phyloP scores from a whole-genome alignment of 2,888 invertebrate genomes.

The Drosophila testacea region DNA sequence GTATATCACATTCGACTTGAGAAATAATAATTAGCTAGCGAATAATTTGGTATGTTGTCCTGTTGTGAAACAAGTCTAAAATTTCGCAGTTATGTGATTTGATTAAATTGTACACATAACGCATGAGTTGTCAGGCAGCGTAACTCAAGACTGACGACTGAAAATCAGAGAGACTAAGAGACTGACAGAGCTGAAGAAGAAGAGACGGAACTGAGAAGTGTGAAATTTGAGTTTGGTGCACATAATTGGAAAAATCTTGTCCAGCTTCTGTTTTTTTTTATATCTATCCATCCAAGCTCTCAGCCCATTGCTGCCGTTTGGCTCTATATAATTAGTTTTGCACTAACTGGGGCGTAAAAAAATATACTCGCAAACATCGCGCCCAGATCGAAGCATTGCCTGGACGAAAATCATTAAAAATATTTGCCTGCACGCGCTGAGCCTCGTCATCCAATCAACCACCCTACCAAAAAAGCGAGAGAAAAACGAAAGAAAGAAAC shows the following conservation, averaged over 20 bases:
- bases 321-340: conserved; percentile 72
- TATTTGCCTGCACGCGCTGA: conserved; percentile 78
- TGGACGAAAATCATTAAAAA: conserved; percentile 75
- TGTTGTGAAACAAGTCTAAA: conserved; percentile 5
- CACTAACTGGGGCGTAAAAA: conserved; percentile 78
- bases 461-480: conserved; percentile 28
- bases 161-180: no score
- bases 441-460: conserved; percentile 80
- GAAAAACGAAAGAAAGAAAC: conserved; percentile 12
- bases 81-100: conserved; percentile 36
- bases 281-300: conserved; percentile 9
- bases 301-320: conserved; percentile 24
- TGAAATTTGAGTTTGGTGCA: conserved; percentile 30
- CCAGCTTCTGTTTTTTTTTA: conserved; percentile 40
- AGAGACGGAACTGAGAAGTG: conserved; percentile 18
- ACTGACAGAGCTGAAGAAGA: conserved; percentile 7
- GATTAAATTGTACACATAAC: conserved; percentile 49
- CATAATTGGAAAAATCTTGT: conserved; percentile 58
- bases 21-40: background rate
- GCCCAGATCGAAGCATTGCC: conserved; percentile 63
- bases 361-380: conserved; percentile 42
- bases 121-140: conserved; percentile 45
- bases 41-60: background rate
- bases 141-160: conserved; percentile 36
- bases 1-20: background rate